These are phyloP conservation scores for Salvelinus alpinus DNA, from an alignment of 2,113 vertebrate genomes.

Conservation along the genomic window DNA sequence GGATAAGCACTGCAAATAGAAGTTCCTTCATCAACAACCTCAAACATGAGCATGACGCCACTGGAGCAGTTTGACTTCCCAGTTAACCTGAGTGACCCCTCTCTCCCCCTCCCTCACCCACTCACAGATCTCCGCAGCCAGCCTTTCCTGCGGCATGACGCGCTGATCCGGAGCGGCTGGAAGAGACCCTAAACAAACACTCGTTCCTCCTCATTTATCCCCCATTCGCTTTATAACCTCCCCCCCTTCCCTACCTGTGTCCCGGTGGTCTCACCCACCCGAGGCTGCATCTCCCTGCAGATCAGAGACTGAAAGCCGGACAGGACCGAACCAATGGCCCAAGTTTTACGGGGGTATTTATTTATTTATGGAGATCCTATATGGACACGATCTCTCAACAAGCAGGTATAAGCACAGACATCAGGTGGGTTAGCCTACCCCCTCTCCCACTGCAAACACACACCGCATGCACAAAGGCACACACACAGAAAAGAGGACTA, in stretches of 20 bases:
- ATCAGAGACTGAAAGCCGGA: constrained; percentile 65
- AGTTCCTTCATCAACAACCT: not conserved
- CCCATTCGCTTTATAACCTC: constrained; percentile 39
- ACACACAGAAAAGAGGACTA: constrained; percentile 4
- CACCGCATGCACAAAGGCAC: constrained; percentile 16
- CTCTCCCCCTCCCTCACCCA: constrained; percentile 61
- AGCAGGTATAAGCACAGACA: constrained; percentile 57
- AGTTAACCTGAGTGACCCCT: constrained; percentile 60
- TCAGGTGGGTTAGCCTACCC: constrained; percentile 15
- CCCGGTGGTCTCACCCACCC: constrained; percentile 46
- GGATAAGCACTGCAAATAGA: not conserved
- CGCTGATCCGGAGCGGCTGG: constrained; percentile 80
- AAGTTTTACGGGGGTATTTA: constrained; percentile 69
- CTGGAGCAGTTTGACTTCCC: constrained; percentile 34
- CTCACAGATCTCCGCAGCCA: constrained; percentile 83
- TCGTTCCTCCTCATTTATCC: constrained; percentile 53
- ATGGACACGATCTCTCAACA: constrained; percentile 53
- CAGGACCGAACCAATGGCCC: constrained; percentile 54
- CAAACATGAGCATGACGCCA: constrained; percentile 1
- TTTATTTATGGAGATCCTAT: constrained; percentile 76
- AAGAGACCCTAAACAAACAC: constrained; percentile 79
- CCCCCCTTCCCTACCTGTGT: constrained; percentile 33
- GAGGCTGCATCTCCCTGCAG: constrained; percentile 52
- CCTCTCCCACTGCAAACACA: constrained; percentile 22
- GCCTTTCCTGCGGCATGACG: constrained; percentile 82